These are phyloP conservation scores for Dissostichus mawsoni DNA, from an alignment of 2,113 vertebrate species.

Conservation along the genomic window DNA sequence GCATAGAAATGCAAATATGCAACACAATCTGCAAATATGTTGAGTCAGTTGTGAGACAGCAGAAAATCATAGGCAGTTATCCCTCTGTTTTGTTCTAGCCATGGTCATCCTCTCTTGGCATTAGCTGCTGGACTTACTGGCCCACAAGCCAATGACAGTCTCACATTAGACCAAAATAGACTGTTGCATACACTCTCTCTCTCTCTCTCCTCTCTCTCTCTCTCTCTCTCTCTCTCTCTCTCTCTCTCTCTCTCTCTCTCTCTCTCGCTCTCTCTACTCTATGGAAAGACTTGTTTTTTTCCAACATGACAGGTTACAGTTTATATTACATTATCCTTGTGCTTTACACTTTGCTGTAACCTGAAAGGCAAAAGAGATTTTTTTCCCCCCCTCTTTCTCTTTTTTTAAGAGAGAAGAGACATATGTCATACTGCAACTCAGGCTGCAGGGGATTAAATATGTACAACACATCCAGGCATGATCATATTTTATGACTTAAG, in stretches of 20 bases:
- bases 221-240: slow-evolving; percentile 22
- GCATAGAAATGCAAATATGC: slow-evolving; percentile 65
- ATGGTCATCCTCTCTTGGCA: slow-evolving; percentile 39
- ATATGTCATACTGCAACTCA: slow-evolving; percentile 75
- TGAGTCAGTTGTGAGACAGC: slow-evolving; percentile 44
- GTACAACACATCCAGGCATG: slow-evolving; percentile 82
- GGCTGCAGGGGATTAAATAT: slow-evolving; percentile 80
- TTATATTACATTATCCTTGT: slow-evolving; percentile 53
- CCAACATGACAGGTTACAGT: slow-evolving; percentile 31
- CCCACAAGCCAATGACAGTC: slow-evolving; percentile 53
- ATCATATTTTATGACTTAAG: slow-evolving; percentile 84
- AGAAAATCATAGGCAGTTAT: slow-evolving; percentile 24
- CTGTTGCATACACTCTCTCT: slow-evolving; percentile 29
- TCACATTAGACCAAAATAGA: slow-evolving; percentile 55
- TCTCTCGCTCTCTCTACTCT: slow-evolving; percentile 46
- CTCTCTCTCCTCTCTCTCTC: slow-evolving; percentile 1
- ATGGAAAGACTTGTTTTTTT: slow-evolving; percentile 46
- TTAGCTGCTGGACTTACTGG: slow-evolving; percentile 38
- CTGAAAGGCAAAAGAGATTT: slow-evolving; percentile 42
- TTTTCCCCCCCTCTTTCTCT: slow-evolving; percentile 30
- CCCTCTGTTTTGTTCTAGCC: slow-evolving; percentile 37
- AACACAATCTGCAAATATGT: slow-evolving; percentile 46
- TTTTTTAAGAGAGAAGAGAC: slow-evolving; percentile 64
- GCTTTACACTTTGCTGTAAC: slow-evolving; percentile 36
- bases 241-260: slow-evolving; percentile 25